Conservation (phyloP, 92 coral and sea anemone species). For the Porites lobata region DNA sequence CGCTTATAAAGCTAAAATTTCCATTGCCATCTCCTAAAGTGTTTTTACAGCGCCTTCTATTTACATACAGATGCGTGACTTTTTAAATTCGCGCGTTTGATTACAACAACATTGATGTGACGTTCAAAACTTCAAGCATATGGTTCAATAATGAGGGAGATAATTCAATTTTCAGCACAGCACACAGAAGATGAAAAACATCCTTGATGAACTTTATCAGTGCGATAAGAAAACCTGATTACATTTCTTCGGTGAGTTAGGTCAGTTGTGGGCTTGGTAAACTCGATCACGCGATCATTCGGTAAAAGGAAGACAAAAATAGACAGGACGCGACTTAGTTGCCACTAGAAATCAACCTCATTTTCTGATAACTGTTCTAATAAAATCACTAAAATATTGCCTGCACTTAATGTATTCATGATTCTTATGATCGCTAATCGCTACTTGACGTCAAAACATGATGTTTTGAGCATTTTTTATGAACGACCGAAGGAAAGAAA, state of each 20-base stretch:
- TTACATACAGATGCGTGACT: constrained; percentile 5
- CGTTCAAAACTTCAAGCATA: background rate
- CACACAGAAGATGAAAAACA: background rate
- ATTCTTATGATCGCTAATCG: too few relatives aligned
- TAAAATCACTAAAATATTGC: too few relatives aligned
- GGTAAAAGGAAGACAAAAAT: too few relatives aligned
- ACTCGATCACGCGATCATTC: too few relatives aligned
- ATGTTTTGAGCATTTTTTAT: too few relatives aligned
- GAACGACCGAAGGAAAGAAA: too few relatives aligned
- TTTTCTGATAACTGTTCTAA: too few relatives aligned
- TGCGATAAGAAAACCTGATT: constrained; percentile 3
- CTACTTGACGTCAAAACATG: too few relatives aligned
- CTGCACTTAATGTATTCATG: too few relatives aligned
- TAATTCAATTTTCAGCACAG: background rate
- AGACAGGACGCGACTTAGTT: too few relatives aligned
- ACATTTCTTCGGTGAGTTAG: background rate
- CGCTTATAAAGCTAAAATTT: background rate
- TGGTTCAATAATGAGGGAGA: constrained; percentile 2
- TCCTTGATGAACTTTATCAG: background rate
- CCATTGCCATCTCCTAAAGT: background rate
- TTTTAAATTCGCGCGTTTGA: background rate
- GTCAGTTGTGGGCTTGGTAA: too few relatives aligned
- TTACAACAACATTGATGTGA: background rate
- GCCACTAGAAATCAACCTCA: too few relatives aligned
- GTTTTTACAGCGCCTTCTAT: background rate